Base-by-base conservation (phyloP, 2,888 invertebrate genomes). In the Nemapogon koenigi region DNA sequence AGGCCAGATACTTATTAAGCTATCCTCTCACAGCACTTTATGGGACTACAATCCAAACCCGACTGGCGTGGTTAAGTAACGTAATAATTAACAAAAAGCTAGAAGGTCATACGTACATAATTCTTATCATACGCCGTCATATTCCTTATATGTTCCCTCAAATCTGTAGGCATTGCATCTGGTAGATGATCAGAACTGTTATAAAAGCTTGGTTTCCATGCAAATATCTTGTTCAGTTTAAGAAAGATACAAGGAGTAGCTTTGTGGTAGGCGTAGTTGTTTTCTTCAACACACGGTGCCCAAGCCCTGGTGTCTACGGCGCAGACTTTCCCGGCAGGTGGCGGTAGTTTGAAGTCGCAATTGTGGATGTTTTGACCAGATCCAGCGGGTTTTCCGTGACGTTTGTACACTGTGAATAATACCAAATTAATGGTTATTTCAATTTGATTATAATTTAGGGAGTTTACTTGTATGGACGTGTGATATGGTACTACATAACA, bases 161-260 rank as follows among this genome's bases (percentile, higher is more conserved):
- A 68, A 36, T 81, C 81, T 0, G 68, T 50, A 0, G 94, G 93
- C 92, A 94, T 93, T 2, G 83, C 82, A 0, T 62, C 52, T 0
- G 94, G 94, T 33, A 94, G 73, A 39, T 78, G 64, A 6, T 79
- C 71, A 1, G 88, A 83, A 45, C 87, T 84, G 55, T 91, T 88
- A 59, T 90, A 95, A 55, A 84, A 90, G 19, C 88, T 83, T 0
- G 97, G 96, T 46, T 82, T 79, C 96, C 96, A 97, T 14, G 88
- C 92, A 52, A 86, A 95, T 55, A 96, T 95, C 83, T 91, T 94
- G 76, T 99, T 99, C 27, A 99, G 79, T 64, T 98, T 98, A 40
- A 99, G 81, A 60, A 97, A 90, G 45, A 98, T 83, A 69, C 99
- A 99, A 0, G 98, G 98, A 14, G 90, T 87, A 28, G 94, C 95